These are phyloP conservation scores for Zele albiditarsus DNA, from an alignment of 2,888 invertebrate species.

Conservation along the genomic window DNA sequence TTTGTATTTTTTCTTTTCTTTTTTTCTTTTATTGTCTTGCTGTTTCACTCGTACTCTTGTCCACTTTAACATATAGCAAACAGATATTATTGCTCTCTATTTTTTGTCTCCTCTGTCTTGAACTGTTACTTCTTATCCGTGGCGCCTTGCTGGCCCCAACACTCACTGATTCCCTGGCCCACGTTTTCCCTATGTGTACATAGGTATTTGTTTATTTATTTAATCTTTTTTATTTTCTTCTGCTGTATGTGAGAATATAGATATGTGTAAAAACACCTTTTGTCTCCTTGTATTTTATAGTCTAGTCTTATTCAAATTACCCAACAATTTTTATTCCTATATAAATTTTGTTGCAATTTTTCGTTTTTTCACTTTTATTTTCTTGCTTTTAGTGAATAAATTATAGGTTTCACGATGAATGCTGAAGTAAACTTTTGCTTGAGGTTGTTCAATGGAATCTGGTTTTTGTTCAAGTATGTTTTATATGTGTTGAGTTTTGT, in stretches of 20 bases:
- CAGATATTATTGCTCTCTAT: constrained; percentile 20
- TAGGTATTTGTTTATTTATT: constrained; percentile 36
- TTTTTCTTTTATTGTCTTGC: constrained; percentile 39
- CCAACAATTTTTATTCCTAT: neutral
- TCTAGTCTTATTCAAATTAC: neutral
- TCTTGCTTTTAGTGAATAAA: neutral
- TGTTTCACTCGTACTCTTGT: neutral
- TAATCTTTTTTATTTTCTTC: constrained; percentile 44
- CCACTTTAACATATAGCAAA: constrained; percentile 5
- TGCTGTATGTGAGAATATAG: neutral
- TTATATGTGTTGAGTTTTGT: too few species aligned
- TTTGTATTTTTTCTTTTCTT: too few species aligned
- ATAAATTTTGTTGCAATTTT: neutral
- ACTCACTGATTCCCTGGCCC: constrained; percentile 45
- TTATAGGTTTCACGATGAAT: neutral
- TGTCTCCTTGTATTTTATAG: neutral
- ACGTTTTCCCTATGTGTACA: constrained; percentile 16
- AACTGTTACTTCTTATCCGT: constrained; percentile 32
- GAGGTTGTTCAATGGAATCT: too few species aligned
- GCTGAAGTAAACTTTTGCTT: too few species aligned
- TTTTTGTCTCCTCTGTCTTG: neutral
- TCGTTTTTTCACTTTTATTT: neutral
- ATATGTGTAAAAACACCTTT: neutral
- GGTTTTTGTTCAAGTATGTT: too few species aligned
- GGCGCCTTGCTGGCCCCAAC: constrained; percentile 37